Evolutionary conservation across 2,113 vertebrate species (phyloP).

Genomic region (Salvelinus namaycush): DNA sequence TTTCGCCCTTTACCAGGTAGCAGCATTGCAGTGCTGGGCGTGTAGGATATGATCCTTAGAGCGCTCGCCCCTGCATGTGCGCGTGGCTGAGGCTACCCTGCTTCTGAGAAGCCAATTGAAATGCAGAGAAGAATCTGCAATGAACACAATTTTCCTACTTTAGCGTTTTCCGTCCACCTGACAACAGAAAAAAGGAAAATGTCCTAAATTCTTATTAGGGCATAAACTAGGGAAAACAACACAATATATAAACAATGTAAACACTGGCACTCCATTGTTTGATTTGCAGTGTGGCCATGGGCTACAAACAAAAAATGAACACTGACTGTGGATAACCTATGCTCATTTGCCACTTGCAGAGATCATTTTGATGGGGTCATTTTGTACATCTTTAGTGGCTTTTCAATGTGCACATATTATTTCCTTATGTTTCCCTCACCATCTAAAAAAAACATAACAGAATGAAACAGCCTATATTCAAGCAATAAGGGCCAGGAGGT

Average conservation of each 20-base stretch:
- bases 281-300: too few species aligned
- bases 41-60: slow-evolving; percentile 17
- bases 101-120: slow-evolving; percentile 40
- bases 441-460: too few species aligned
- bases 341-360: neutral
- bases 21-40: slow-evolving; percentile 41
- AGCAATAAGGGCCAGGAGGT: too few species aligned
- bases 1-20: slow-evolving; percentile 40
- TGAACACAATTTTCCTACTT: slow-evolving; percentile 16
- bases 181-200: slow-evolving; percentile 15
- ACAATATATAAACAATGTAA: too few species aligned
- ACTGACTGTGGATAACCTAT: too few species aligned
- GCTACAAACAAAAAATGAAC: too few species aligned
- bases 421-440: too few species aligned
- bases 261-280: too few species aligned
- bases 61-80: slow-evolving; percentile 19
- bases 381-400: too few species aligned
- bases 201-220: neutral
- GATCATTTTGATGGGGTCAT: neutral
- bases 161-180: slow-evolving; percentile 41
- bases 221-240: neutral
- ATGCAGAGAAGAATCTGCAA: slow-evolving; percentile 33
- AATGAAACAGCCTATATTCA: too few species aligned
- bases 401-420: too few species aligned
- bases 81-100: slow-evolving; percentile 18